A percentile compares a stretch with the other conserved stretches of the same genome.
Evolutionary conservation across 2,797 vertebrate genomes (phyloP).

Genomic region (Lutjanus campechanus): DNA sequence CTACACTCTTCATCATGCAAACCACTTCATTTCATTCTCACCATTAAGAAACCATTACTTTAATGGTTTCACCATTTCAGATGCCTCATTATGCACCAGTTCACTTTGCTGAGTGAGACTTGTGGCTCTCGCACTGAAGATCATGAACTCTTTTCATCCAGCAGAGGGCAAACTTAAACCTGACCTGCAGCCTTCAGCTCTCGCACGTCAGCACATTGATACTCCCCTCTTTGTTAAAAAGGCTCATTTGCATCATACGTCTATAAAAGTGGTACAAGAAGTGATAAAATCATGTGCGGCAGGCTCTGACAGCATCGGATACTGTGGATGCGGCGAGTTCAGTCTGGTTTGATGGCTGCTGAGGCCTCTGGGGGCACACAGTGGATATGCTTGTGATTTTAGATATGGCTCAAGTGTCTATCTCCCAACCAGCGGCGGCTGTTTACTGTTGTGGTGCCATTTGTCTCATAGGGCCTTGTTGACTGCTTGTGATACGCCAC

Average conservation of each 20-base stretch:
- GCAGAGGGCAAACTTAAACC: slow-evolving; percentile 51
- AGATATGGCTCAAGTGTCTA: slow-evolving; percentile 48
- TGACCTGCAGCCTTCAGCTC: slow-evolving; percentile 21
- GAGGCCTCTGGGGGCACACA: slow-evolving; percentile 32
- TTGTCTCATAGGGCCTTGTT: slow-evolving; percentile 68
- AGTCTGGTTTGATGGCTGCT: slow-evolving; percentile 18
- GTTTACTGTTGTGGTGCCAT: slow-evolving; percentile 56
- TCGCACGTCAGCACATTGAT: slow-evolving; percentile 21
- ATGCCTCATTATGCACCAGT: slow-evolving; percentile 43
- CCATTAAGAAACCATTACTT: slow-evolving; percentile 42
- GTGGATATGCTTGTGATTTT: slow-evolving; percentile 61
- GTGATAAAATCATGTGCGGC: neutral
- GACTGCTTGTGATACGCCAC: slow-evolving; percentile 68
- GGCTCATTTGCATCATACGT: slow-evolving; percentile 25
- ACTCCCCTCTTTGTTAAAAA: neutral
- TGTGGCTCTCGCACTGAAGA: neutral
- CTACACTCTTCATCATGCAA: slow-evolving; percentile 20
- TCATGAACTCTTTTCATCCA: slow-evolving; percentile 47
- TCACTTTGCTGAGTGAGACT: slow-evolving; percentile 28
- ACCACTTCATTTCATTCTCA: slow-evolving; percentile 29
- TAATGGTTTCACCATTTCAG: slow-evolving; percentile 36
- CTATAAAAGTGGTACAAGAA: slow-evolving; percentile 1
- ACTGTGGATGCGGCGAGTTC: slow-evolving; percentile 16
- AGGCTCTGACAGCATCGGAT: slow-evolving; percentile 11
- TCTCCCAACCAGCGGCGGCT: slow-evolving; percentile 33